phyloP scores from a whole-genome alignment of 2,888 invertebrate species.

The Scelioninae gen. 1 region DNA sequence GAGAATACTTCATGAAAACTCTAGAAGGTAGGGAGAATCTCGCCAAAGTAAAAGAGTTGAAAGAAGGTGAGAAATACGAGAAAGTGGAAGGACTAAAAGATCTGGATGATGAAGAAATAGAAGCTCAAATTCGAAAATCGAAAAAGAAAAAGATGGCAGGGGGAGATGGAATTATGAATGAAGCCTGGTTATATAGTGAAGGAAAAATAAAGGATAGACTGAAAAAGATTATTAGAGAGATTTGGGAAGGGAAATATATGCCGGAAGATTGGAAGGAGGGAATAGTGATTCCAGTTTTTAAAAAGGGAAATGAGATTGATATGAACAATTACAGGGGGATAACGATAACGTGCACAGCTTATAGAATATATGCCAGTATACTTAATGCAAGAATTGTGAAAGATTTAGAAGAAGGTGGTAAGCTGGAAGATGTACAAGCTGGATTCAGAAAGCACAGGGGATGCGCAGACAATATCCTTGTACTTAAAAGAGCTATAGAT shows the following conservation, averaged over 20 bases:
- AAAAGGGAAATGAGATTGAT: neutral
- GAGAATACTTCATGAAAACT: too few relatives aligned
- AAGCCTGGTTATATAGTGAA: conserved; percentile 44
- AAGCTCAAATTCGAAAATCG: neutral
- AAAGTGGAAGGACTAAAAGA: too few relatives aligned
- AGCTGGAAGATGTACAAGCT: neutral
- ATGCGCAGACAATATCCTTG: neutral
- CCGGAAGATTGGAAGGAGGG: conserved; percentile 1
- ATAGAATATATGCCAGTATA: conserved; percentile 65
- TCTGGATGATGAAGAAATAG: neutral
- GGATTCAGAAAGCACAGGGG: conserved; percentile 8
- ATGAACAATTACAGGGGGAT: conserved; percentile 49
- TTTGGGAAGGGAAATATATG: conserved; percentile 40
- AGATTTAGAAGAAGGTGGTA: neutral
- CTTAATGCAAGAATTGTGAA: conserved; percentile 55
- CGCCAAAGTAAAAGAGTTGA: too few relatives aligned
- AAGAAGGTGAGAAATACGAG: too few relatives aligned
- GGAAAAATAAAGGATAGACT: conserved; percentile 10
- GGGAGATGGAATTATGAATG: conserved; percentile 47
- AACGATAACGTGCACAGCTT: conserved; percentile 54
- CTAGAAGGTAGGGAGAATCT: too few relatives aligned
- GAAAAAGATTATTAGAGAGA: conserved; percentile 4
- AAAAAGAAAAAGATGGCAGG: conserved; percentile 57
- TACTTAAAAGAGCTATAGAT: too few relatives aligned
- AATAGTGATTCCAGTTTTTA: neutral